Percentiles rank a stretch among this genome's conserved stretches.
Conservation (phyloP, 30 jellyfish, hydroid and myxozoan species). For the Calvadosia cruxmelitensis region DNA sequence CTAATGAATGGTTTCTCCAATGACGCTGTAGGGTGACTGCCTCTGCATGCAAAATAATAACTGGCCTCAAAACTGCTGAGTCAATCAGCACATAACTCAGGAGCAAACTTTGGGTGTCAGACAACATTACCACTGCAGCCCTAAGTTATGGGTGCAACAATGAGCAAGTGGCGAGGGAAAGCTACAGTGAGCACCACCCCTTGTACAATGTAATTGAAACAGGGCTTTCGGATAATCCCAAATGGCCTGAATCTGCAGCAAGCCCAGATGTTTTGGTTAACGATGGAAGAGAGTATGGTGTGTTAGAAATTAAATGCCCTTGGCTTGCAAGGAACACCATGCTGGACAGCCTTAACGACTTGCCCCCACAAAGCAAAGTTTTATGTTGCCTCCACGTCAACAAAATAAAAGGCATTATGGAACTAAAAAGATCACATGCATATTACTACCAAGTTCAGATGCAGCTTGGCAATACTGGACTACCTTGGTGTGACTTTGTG, state of each 20-base stretch:
- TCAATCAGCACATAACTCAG: conserved; percentile 1
- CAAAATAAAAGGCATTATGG: no score
- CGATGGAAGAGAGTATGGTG: conserved; percentile 3
- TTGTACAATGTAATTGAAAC: conserved; percentile 16
- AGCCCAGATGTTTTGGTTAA: conserved; percentile 55
- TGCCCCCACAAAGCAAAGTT: no score
- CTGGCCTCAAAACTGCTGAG: not conserved
- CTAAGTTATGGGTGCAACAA: conserved; percentile 16
- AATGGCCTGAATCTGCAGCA: conserved; percentile 32
- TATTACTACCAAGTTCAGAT: no score
- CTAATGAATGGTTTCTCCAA: conserved; percentile 29
- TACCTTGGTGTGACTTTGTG: no score
- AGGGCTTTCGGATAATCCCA: conserved; percentile 34
- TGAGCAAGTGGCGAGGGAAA: no score
- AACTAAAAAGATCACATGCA: no score
- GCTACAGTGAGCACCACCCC: conserved; percentile 18
- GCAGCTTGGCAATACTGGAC: no score
- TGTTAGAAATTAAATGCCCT: conserved; percentile 21
- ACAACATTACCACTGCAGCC: not conserved
- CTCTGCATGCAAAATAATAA: conserved; percentile 14
- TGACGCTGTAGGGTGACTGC: conserved; percentile 25
- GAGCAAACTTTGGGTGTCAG: conserved; percentile 17
- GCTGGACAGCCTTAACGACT: no score
- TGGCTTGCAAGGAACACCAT: no score
- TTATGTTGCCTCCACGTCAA: no score